Percentiles rank a stretch among this genome's conserved stretches.
Evolutionary conservation across 2,113 vertebrate species (phyloP).

Genomic region (Tonatia bakeri): DNA sequence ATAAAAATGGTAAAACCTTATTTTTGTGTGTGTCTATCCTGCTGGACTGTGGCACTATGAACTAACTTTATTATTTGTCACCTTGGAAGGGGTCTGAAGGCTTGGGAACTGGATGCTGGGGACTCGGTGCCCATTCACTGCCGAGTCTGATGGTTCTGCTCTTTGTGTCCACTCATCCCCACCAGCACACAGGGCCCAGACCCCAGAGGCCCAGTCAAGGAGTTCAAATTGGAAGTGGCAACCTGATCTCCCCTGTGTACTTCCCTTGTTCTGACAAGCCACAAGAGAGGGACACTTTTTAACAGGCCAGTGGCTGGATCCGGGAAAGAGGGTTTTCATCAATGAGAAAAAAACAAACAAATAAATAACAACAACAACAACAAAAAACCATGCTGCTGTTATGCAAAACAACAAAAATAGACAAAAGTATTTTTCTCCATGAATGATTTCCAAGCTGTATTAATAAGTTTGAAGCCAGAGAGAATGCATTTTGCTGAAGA

Average conservation of each 20-base stretch:
- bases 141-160: neutral
- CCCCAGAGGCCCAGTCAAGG: neutral
- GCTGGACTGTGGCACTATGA: neutral
- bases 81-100: neutral
- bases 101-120: neutral
- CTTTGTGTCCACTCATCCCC: neutral
- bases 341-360: neutral
- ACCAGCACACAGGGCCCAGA: neutral
- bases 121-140: neutral
- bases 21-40: neutral
- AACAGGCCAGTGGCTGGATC: neutral
- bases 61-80: neutral
- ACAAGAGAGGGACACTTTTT: neutral
- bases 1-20: neutral
- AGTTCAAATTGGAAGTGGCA: neutral
- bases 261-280: constrained; percentile 22
- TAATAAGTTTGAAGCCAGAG: neutral
- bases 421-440: neutral
- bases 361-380: neutral
- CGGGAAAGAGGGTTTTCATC: neutral
- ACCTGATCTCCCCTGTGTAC: neutral
- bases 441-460: neutral
- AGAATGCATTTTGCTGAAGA: neutral
- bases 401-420: neutral
- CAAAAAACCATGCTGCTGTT: neutral